Evolutionary conservation across 2,888 invertebrate species (phyloP), one percentile per base, ranked within the genome.

Genomic region (Tromatobia lineatoria): DNA sequence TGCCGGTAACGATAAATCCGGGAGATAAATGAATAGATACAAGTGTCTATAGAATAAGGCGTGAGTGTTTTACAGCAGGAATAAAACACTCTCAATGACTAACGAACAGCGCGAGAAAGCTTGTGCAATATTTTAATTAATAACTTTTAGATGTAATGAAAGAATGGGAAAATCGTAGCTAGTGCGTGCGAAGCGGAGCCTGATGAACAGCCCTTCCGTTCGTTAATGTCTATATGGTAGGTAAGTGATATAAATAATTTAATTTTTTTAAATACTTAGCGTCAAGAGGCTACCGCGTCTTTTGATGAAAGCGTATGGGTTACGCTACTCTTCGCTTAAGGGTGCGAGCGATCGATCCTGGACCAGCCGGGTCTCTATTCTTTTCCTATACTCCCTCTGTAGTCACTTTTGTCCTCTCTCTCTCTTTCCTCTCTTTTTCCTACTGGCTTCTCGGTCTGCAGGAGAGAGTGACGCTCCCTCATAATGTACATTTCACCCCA

Each of bases 401-500:
- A 67, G 73, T 45, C 54, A 18, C 71, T 66, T 70, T n/a, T 29
- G 54, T 57, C 23, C 42, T 11, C 47, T 38, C 71, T 42, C 71
- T 54, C 64, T 42, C 61, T 73, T 45, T n/a, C 71, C 34, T 66
- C 45, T 57, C 57, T 50, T 82, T 52, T 66, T 59, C 38, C 64
- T 57, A 13, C 38, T 45, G 47, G 78, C 42, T 70, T 82, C 69
- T 75, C 74, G 75, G 47, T 70, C 69, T 74, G 52, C 79, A 23
- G 64, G 82, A 69, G 78, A 69, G 69, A 77, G 75, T 66, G 70
- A 79, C 78, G 79, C 86, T 76, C 85, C 83, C 85, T 85, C 77
- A 76, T 80, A 75, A 82, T 82, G 74, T 76, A 87, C 74, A 82
- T 74, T 80, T 87, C 85, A 87, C 86, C 89, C 87, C 82, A 88